These are phyloP conservation scores for Drosophila biarmipes DNA, from an alignment of 1,140 invertebrate genomes.

Conservation along the genomic window DNA sequence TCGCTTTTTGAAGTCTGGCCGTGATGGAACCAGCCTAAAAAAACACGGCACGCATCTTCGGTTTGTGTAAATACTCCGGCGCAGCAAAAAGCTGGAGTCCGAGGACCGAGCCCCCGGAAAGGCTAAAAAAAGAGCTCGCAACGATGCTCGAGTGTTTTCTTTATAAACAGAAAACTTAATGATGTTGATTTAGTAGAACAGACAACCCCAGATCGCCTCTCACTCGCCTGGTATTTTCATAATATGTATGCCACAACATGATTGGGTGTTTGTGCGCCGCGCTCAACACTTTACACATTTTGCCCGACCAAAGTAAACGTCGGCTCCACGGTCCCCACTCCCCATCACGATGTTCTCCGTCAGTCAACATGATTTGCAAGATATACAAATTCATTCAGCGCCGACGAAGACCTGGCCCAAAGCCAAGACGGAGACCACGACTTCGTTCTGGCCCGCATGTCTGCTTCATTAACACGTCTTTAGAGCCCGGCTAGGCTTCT, in stretches of 20 bases:
- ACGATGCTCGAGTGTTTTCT: conserved; percentile 76
- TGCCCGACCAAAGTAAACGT: conserved; percentile 47
- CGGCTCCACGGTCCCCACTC: conserved; percentile 2
- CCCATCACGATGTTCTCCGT: conserved; percentile 41
- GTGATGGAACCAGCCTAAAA: conserved; percentile 59
- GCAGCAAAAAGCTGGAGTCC: conserved; percentile 62
- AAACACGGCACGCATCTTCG: conserved; percentile 70
- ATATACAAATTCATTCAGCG: conserved; percentile 79
- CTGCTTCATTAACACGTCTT: conserved; percentile 82
- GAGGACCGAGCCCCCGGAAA: conserved; percentile 34
- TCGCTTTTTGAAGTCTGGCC: conserved; percentile 50
- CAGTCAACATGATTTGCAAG: conserved; percentile 82
- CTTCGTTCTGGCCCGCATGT: conserved; percentile 64
- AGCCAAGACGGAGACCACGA: conserved; percentile 34
- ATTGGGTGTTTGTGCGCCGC: conserved; percentile 48
- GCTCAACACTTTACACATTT: conserved; percentile 71
- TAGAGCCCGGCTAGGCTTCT: conserved; percentile 46
- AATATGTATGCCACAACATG: conserved; percentile 71
- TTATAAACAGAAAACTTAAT: conserved; percentile 83
- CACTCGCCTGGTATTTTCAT: conserved; percentile 52
- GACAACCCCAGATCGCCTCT: conserved; percentile 32
- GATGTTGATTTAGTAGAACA: conserved; percentile 82
- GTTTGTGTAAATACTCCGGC: conserved; percentile 63
- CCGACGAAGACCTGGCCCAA: conserved; percentile 13
- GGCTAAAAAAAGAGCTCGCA: conserved; percentile 52